Base-by-base conservation (phyloP, 2,888 invertebrate genomes). In the Timema cristinae region DNA sequence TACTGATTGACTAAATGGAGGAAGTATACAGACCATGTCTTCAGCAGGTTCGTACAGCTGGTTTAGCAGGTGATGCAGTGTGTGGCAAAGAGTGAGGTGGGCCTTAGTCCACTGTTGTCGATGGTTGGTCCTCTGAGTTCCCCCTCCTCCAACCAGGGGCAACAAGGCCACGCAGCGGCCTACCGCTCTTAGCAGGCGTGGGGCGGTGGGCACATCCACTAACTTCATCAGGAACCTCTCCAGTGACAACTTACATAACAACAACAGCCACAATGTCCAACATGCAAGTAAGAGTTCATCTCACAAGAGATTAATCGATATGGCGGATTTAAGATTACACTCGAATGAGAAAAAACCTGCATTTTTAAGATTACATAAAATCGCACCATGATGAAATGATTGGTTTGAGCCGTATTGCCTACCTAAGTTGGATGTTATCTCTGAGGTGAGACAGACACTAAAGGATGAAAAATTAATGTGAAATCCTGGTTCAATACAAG, bases 91-190 rank as follows among this genome's bases (percentile, higher is more conserved):
- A 47, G 54, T 69, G 50, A 66, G 67, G 9, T 70, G 66, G 15
- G 66, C 49, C 15, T 67, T 50, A n/a, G 66, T 71, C 75, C 75
- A 75, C 10, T 69, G 69, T 13, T 52, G 56, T 51, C 67, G 67
- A 63, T 71, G 72, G 47, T 69, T 71, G 32, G 69, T 67, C 50
- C 71, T 68, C 63, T 32, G n/a, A 10, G 68, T 16, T 13, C 75
- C 75, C 8, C 67, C 72, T 50, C 73, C 71, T 47, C 75, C 72
- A 15, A 75, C 49, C 51, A 70, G 70, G 10, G 75, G 71, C 8
- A 75, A 32, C 11, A 68, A 67, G 10, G 73, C 70, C 61, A 72
- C 59, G 66, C 75, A 75, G 11, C 68, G 52, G 47, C 73, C 70
- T 15, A 68, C 68, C 11, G 69, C 54, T 5, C 48, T 49, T 11